Evolutionary conservation across 2,113 vertebrate species (phyloP).

Genomic region (Cisticola juncidis): DNA sequence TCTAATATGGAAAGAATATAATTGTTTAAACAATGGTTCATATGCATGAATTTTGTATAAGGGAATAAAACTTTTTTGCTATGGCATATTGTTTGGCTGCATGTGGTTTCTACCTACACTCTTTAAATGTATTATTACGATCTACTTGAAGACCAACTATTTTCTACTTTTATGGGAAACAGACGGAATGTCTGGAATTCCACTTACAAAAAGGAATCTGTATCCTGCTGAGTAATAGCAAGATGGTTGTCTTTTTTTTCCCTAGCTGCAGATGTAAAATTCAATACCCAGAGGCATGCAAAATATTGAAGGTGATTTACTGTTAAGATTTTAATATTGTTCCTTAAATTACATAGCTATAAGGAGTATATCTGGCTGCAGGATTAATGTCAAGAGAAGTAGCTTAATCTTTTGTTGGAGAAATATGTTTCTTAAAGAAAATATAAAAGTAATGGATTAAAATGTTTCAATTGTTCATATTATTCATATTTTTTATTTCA

Average conservation of each 20-base stretch:
- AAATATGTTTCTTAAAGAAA: neutral
- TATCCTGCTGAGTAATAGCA: slow-evolving; percentile 69
- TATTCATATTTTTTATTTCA: slow-evolving; percentile 3
- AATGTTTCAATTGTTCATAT: neutral
- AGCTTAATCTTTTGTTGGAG: neutral
- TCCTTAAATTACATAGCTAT: neutral
- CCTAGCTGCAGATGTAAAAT: slow-evolving; percentile 39
- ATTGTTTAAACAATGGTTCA: neutral
- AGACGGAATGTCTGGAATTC: slow-evolving; percentile 74
- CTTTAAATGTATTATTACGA: neutral
- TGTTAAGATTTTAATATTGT: slow-evolving; percentile 37
- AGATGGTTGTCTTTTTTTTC: slow-evolving; percentile 27
- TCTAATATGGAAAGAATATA: neutral
- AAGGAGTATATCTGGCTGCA: neutral
- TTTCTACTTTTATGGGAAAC: slow-evolving; percentile 69
- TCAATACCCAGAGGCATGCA: slow-evolving; percentile 54
- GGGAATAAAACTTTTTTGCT: neutral
- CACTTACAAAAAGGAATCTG: slow-evolving; percentile 66
- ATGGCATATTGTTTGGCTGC: neutral
- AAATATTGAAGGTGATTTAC: slow-evolving; percentile 38
- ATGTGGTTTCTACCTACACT: neutral
- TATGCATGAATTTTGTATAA: neutral
- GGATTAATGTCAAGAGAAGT: neutral
- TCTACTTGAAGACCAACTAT: slow-evolving; percentile 48
- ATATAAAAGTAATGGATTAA: neutral